Base-by-base conservation (phyloP, 2,888 invertebrate genomes). In the Pachydiplax longipennis region DNA sequence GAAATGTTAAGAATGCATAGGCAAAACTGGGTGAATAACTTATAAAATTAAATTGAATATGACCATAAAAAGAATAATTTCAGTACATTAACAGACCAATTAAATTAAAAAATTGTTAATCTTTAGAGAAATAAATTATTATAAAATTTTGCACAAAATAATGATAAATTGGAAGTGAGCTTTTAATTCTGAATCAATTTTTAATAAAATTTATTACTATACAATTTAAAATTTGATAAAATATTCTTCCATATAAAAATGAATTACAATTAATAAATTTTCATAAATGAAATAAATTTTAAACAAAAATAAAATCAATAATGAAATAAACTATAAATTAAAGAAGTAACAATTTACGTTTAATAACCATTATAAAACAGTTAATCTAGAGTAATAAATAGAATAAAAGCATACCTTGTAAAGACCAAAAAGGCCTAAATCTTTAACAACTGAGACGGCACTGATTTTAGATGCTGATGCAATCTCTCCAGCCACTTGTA, bases 401-500 rank as follows among this genome's bases (percentile, higher is more conserved):
- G n/a, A n/a, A n/a, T n/a, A n/a, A n/a, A n/a, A n/a, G 90, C 91
- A 91, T 92, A 96, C 99, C 95, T 99, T 99, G 94, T 99, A 99
- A 73, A 99, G 95, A 0, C 99, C 99, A 93, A 99, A 96, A 90
- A 99, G 95, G 4, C 99, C 99, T 44, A 99, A 95, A 93, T 99
- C 99, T 93, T 97, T 97, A 13, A 99, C 98, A 2, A 99, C 99
- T 31, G 96, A 94, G 95, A 97, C 96, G 13, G 98, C 99, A 92
- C 98, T 96, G 73, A 99, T 97, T 94, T 98, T 98, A 18, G 95
- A 94, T 0, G 96, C 97, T 48, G 96, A 96, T 0, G 98, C 98
- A 92, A 99, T 98, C 95, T 99, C 99, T 2, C 99, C 99, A 2
- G 99, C 99, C 90, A 99, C 99, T 95, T 99, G 99, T 31, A 99